Evolutionary conservation across 2,888 invertebrate species (phyloP).

Genomic region (Ceraclea dissimilis): DNA sequence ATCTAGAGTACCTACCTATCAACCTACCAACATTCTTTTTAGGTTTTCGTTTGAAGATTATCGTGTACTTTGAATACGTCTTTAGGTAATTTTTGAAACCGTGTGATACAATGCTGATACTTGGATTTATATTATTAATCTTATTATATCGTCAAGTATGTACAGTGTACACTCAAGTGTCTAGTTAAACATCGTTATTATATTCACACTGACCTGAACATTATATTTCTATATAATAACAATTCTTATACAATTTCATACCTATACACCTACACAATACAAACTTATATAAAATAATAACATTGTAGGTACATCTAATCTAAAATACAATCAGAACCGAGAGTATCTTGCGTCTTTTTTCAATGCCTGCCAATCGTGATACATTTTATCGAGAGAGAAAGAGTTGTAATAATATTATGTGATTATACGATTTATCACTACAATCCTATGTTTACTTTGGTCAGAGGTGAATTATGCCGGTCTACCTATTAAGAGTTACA

Average conservation of each 20-base stretch:
- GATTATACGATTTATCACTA: not conserved
- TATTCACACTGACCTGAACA: constrained; percentile 13
- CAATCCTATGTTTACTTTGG: constrained; percentile 11
- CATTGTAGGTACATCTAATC: too few species aligned
- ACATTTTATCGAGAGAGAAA: not conserved
- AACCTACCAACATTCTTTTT: too few species aligned
- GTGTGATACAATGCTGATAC: too few species aligned
- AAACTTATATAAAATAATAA: not conserved
- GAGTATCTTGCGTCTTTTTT: not conserved
- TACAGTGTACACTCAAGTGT: too few species aligned
- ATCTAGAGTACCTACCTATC: too few species aligned
- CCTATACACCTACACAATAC: too few species aligned
- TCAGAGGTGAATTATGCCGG: constrained; percentile 6
- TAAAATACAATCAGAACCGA: too few species aligned
- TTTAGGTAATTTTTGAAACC: too few species aligned
- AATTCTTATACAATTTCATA: not conserved
- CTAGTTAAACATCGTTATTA: constrained; percentile 22
- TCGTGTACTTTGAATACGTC: too few species aligned
- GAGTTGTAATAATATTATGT: not conserved
- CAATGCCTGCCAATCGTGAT: not conserved
- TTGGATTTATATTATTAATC: too few species aligned
- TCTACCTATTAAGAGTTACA: constrained; percentile 4
- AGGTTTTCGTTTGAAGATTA: too few species aligned
- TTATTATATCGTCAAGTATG: too few species aligned
- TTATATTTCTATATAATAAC: constrained; percentile 1